Evolutionary conservation across 2,113 vertebrate genomes (phyloP).

Genomic region (Amblyopsis rosae): DNA sequence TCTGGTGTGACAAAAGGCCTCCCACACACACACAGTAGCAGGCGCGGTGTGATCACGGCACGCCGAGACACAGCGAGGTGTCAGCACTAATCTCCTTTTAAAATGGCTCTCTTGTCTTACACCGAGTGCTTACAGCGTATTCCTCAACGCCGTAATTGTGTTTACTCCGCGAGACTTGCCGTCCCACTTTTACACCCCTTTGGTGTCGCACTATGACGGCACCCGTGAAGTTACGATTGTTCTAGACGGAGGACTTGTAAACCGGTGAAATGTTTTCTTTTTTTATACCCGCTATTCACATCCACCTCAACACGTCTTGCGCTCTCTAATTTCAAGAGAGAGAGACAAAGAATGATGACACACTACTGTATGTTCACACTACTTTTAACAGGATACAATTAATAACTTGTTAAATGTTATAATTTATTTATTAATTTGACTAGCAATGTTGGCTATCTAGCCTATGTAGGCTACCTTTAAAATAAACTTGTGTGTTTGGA

Average conservation of each 20-base stretch:
- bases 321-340: slow-evolving; percentile 62
- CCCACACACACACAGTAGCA: slow-evolving; percentile 72
- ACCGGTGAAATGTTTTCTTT: slow-evolving; percentile 40
- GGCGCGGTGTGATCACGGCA: slow-evolving; percentile 68
- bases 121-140: slow-evolving; percentile 55
- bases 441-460: too few species aligned
- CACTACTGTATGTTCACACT: slow-evolving; percentile 41
- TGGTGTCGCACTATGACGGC: slow-evolving; percentile 40
- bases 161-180: slow-evolving; percentile 57
- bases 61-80: slow-evolving; percentile 68
- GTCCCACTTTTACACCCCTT: slow-evolving; percentile 64
- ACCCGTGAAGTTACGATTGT: slow-evolving; percentile 52
- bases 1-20: slow-evolving; percentile 74
- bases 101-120: slow-evolving; percentile 75
- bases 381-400: slow-evolving; percentile 33
- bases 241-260: slow-evolving; percentile 58
- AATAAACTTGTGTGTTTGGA: neutral
- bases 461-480: too few species aligned
- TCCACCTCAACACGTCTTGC: slow-evolving; percentile 37
- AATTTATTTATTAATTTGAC: too few species aligned
- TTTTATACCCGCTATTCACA: slow-evolving; percentile 57
- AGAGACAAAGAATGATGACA: slow-evolving; percentile 39
- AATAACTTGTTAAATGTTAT: neutral
- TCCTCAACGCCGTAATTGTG: slow-evolving; percentile 66
- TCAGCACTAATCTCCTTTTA: slow-evolving; percentile 74